Base-by-base conservation (phyloP, 23 tunicate genomes). In the Oikopleura dioica region DNA sequence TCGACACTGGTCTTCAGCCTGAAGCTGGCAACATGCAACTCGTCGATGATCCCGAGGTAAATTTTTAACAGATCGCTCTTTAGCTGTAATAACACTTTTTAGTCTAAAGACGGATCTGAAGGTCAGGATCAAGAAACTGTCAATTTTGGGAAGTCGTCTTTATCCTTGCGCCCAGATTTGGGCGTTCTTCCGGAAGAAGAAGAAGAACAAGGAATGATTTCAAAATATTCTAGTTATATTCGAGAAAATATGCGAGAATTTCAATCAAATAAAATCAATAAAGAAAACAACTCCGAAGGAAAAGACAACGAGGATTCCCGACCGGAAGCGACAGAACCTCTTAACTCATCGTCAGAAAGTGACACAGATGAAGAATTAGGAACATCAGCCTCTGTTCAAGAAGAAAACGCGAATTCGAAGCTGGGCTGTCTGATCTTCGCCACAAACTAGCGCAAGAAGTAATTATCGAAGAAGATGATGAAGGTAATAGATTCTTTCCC, bases 1-100 rank as follows among this genome's bases (percentile, higher is more conserved):
- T 84, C 26, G 87, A 84, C 77, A 84, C 87, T 35, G 87, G 87
- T 38, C 33, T 63, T 23, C 72, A 63, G 26, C 72, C 72, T 16
- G 72, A 63, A 63, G 26, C 32, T 63, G 72, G 72, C 16, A 63
- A 23, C 29, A 63, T 28, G 29, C 72, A 63, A 2, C 33, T 63
- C 32, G 72, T 63, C 2, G 55, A 44, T 44, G 72, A 63, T n/a
- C n/a, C n/a, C n/a, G n/a, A n/a, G n/a, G n/a, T n/a, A n/a, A n/a
- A 44, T 9, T 44, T 44, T 44, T 21, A 9, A 9, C 55, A 9
- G 55, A 44, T 9, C 9, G 21, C 21, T 44, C 26, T 63, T 63
- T 2, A 63, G 72, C 72, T 28, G 26, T 28, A 63, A 63, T 63
- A 12, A 2, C 2, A 2, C 72, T 63, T 28, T 2, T 63, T 63